Evolutionary conservation across 2,113 vertebrate species (phyloP).

Genomic region (Pseudopipra pipra): DNA sequence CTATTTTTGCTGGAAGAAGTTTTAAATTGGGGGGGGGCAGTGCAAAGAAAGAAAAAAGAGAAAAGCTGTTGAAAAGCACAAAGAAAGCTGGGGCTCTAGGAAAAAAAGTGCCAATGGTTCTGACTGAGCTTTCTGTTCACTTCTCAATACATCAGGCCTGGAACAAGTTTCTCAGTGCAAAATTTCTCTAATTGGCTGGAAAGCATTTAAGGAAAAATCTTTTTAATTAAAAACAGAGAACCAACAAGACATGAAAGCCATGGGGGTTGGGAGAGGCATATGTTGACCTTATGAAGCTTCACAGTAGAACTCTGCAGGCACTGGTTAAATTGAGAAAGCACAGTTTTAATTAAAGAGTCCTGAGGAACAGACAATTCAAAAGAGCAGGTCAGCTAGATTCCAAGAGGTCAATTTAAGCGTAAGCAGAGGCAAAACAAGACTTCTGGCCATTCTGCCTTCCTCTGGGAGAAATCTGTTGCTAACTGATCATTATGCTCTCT

Average conservation of each 20-base stretch:
- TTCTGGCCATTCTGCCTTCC: constrained; percentile 40
- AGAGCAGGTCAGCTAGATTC: constrained; percentile 62
- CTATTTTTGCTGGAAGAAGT: constrained; percentile 15
- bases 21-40: neutral
- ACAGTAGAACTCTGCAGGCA: constrained; percentile 63
- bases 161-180: constrained; percentile 55
- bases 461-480: constrained; percentile 31
- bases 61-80: constrained; percentile 34
- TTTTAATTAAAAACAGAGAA: constrained; percentile 70
- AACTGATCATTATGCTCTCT: neutral
- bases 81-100: constrained; percentile 30
- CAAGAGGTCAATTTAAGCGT: constrained; percentile 64
- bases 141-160: constrained; percentile 35
- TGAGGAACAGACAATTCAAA: constrained; percentile 65
- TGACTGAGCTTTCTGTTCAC: constrained; percentile 54
- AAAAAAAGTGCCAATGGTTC: constrained; percentile 33
- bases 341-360: constrained; percentile 70
- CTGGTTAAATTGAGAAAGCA: constrained; percentile 66
- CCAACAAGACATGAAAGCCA: constrained; percentile 53
- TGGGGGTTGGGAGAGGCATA: constrained; percentile 62
- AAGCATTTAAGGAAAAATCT: constrained; percentile 63
- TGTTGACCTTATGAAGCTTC: constrained; percentile 68
- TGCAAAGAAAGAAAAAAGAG: neutral
- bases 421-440: constrained; percentile 49
- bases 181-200: constrained; percentile 65